Percentiles rank a stretch among this genome's conserved stretches.
phyloP scores from a whole-genome alignment of 2,113 vertebrate species.

The Amazona guildingii region DNA sequence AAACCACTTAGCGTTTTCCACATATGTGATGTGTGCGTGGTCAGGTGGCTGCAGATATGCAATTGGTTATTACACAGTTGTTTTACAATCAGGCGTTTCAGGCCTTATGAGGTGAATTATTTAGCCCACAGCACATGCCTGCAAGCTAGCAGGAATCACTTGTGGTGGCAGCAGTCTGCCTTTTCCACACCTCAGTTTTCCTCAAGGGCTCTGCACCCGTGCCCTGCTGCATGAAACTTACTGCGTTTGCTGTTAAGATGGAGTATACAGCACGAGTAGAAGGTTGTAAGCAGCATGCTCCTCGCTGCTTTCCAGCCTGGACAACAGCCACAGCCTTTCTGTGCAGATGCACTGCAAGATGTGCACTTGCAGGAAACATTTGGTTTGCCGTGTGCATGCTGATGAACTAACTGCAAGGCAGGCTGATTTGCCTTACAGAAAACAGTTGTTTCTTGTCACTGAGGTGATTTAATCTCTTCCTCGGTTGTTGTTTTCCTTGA shows the following conservation, averaged over 20 bases:
- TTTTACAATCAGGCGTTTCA: neutral
- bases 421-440: neutral
- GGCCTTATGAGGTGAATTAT: neutral
- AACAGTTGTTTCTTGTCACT: neutral
- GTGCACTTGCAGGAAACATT: neutral
- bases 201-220: rapidly evolving
- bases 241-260: neutral
- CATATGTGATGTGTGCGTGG: rapidly evolving
- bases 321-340: neutral
- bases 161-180: neutral
- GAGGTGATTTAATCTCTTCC: neutral
- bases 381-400: neutral
- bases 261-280: neutral
- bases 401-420: neutral
- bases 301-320: neutral
- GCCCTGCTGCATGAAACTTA: neutral
- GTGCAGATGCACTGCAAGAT: neutral
- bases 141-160: neutral
- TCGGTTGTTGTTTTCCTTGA: neutral
- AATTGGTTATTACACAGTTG: neutral
- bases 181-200: neutral
- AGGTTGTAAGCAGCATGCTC: neutral
- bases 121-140: neutral
- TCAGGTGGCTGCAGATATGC: neutral
- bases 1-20: neutral